Conservation (phyloP, 2,888 invertebrate species). For the Saturnia japonica region DNA sequence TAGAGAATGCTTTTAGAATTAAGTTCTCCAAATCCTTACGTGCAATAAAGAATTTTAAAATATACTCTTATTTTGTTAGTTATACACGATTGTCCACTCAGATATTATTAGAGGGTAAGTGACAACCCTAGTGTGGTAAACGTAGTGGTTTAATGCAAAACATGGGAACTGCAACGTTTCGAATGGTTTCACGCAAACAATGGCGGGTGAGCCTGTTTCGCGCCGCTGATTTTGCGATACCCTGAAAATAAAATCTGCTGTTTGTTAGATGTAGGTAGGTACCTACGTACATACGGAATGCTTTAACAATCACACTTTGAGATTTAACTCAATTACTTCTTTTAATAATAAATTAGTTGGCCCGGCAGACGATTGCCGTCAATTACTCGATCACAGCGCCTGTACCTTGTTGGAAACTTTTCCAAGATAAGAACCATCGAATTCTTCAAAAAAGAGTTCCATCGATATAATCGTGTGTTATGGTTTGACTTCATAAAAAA, state of each 20-base stretch:
- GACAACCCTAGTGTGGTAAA: slow-evolving; percentile 21
- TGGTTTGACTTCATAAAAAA: no score
- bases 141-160: slow-evolving; percentile 60
- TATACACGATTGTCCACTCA: not conserved
- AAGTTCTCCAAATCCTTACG: no score
- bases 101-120: slow-evolving; percentile 22
- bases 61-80: not conserved
- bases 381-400: no score
- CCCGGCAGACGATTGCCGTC: no score
- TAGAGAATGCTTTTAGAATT: no score
- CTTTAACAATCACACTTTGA: not conserved
- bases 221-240: slow-evolving; percentile 56
- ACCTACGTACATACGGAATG: not conserved
- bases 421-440: no score
- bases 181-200: slow-evolving; percentile 73
- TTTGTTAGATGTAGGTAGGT: not conserved
- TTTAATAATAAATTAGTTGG: no score
- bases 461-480: no score
- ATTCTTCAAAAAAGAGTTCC: no score
- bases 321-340: no score
- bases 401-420: no score
- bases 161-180: slow-evolving; percentile 71
- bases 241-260: slow-evolving; percentile 45
- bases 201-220: slow-evolving; percentile 72
- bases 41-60: no score